These are phyloP conservation scores for Enteromius viviparus DNA, from an alignment of 2,797 vertebrate species.

Conservation along the genomic window DNA sequence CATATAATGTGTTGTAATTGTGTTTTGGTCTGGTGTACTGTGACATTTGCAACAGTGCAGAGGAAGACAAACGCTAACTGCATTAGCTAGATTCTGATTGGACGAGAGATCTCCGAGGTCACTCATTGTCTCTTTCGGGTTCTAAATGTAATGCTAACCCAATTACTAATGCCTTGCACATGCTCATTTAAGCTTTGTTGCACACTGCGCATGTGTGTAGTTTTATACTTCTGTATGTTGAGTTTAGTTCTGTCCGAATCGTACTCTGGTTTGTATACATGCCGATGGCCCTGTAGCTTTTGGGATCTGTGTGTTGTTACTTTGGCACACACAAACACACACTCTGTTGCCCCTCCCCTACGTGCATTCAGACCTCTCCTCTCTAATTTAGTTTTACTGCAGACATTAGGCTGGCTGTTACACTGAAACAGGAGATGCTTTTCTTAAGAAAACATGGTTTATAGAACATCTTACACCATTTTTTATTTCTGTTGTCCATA, in stretches of 20 bases:
- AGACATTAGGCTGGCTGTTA: slow-evolving; percentile 16
- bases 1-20: slow-evolving; percentile 11
- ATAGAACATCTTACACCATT: background rate
- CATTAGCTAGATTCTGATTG: slow-evolving; percentile 41
- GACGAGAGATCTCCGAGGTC: slow-evolving; percentile 29
- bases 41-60: background rate
- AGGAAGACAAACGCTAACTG: slow-evolving; percentile 44
- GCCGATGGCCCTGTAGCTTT: slow-evolving; percentile 56
- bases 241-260: slow-evolving; percentile 43
- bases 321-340: too few relatives aligned
- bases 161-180: slow-evolving; percentile 49
- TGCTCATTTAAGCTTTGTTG: slow-evolving; percentile 47
- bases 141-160: slow-evolving; percentile 48
- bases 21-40: background rate
- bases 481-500: too few relatives aligned
- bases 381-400: slow-evolving; percentile 16
- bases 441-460: background rate
- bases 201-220: background rate
- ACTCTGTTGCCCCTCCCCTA: background rate
- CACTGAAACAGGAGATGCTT: slow-evolving; percentile 24
- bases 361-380: background rate
- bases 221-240: background rate
- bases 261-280: slow-evolving; percentile 39
- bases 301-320: slow-evolving; percentile 60
- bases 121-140: slow-evolving; percentile 39